Evolutionary conservation across 23 tunicate species (phyloP), one percentile per base, ranked within the genome.

Genomic region (Halocynthia aurantium): DNA sequence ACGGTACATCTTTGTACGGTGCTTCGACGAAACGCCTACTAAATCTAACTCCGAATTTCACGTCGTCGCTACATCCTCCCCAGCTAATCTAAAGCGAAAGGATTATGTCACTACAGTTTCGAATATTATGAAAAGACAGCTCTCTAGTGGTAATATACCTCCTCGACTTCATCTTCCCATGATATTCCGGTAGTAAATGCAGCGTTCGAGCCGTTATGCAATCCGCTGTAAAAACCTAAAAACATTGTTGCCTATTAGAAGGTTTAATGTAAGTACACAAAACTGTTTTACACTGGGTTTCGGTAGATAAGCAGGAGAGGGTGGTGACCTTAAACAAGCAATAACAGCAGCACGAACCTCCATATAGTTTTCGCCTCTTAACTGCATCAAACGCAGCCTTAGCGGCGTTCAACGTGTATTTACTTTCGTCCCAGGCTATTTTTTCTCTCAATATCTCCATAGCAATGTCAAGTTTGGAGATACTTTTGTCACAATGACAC

Each of bases 11-110:
- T 53, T 56, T 74, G 57, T 74, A 74, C 8, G 78, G 78, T 8
- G 78, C 78, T 22, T 74, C 78, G 22, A 74, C 10, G 54, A 74
- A 74, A 9, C 64, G n/a, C 11, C 78, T 55, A 50, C 78, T 74
- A 50, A 74, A 74, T 74, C 62, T 22, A 74, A 74, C 64, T 8
- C 78, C 78, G 69, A 51, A 74, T 15, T 54, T 53, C n/a, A 74
- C 78, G 21, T 74, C 78, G 31, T 74, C 78, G 31, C 78, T 74
- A 31, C 78, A 74, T 54, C 78, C 78, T 53, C 78, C 78, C 78
- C 78, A 74, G 40, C 78, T 74, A 17, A 74, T 74, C 78, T 74
- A 54, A 11, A 18, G 64, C 4, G 17, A 60, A 60, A 15, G 64
- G 17, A 60, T 15, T 60, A 31, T 31, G 44, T 31, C 44, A 31